Conservation (phyloP, 2,888 invertebrate species). For the Dioctria rufipes region DNA sequence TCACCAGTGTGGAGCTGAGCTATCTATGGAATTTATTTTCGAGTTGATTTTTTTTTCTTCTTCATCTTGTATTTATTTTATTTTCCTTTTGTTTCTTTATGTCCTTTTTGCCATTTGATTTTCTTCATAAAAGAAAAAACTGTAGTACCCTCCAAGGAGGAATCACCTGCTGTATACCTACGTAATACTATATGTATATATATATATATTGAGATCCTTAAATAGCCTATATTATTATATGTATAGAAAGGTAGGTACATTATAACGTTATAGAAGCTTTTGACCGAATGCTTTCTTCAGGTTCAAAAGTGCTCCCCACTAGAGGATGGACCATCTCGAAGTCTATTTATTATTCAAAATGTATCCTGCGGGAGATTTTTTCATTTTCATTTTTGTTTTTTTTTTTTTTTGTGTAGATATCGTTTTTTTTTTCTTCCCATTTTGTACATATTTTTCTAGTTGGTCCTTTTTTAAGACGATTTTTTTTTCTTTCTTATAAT, state of each 20-base stretch:
- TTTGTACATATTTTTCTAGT: too few relatives aligned
- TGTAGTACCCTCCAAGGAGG: constrained; percentile 12
- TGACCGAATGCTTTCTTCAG: constrained; percentile 18
- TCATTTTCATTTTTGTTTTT: constrained; percentile 11
- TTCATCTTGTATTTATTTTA: not conserved
- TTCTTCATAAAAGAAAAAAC: constrained; percentile 27
- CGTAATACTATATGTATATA: too few relatives aligned
- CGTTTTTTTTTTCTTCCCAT: not conserved
- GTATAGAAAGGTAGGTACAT: constrained; percentile 16
- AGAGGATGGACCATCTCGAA: constrained; percentile 44
- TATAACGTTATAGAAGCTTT: not conserved
- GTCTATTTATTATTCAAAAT: constrained; percentile 59
- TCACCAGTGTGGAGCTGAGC: not conserved
- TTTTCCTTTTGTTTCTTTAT: constrained; percentile 13
- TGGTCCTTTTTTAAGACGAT: too few relatives aligned
- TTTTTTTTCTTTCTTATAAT: too few relatives aligned
- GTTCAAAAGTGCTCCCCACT: constrained; percentile 44
- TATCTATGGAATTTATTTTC: not conserved
- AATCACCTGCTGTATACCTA: constrained; percentile 8
- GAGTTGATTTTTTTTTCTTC: constrained; percentile 3
- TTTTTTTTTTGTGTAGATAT: constrained; percentile 5
- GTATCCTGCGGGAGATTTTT: constrained; percentile 54
- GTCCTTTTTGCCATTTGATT: constrained; percentile 42
- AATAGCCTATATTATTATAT: not conserved
- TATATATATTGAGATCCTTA: not conserved